phyloP scores from a whole-genome alignment of 2,113 vertebrate species.

The Cynoglossus semilaevis region DNA sequence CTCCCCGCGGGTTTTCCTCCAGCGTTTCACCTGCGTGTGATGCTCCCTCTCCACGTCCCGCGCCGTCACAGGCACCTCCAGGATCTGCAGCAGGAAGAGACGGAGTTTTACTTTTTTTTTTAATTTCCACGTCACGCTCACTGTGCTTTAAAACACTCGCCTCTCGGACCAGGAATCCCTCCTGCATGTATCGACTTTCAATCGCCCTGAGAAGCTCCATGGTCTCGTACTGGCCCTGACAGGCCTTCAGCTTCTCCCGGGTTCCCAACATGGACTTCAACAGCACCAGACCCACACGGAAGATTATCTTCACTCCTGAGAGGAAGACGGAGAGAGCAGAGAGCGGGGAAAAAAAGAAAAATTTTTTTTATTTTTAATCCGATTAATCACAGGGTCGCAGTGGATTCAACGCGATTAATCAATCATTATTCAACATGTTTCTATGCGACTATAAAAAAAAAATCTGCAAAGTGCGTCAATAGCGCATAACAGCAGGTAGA shows the following conservation, averaged over 20 bases:
- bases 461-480: no score
- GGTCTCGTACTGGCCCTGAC: constrained; percentile 96
- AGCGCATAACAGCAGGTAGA: no score
- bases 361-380: no score
- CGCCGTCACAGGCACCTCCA: constrained; percentile 87
- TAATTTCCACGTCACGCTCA: no score
- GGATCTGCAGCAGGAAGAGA: constrained; percentile 74
- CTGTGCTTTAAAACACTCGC: constrained; percentile 59
- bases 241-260: constrained; percentile 91
- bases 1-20: no score
- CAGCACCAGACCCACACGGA: constrained; percentile 91
- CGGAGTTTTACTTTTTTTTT: no score
- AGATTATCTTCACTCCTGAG: constrained; percentile 95
- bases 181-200: constrained; percentile 91
- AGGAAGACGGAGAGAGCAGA: background rate
- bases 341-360: background rate
- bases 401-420: no score
- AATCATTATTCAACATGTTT: no score
- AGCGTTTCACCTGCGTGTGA: constrained; percentile 88
- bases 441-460: no score
- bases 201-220: constrained; percentile 90
- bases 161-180: constrained; percentile 91
- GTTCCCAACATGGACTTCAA: constrained; percentile 90
- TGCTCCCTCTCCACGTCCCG: constrained; percentile 91
- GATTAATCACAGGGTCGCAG: no score